A percentile compares a stretch with the other conserved stretches of the same genome.
Conservation (phyloP, 2,888 invertebrate species). For the Temnothorax ravouxi region DNA sequence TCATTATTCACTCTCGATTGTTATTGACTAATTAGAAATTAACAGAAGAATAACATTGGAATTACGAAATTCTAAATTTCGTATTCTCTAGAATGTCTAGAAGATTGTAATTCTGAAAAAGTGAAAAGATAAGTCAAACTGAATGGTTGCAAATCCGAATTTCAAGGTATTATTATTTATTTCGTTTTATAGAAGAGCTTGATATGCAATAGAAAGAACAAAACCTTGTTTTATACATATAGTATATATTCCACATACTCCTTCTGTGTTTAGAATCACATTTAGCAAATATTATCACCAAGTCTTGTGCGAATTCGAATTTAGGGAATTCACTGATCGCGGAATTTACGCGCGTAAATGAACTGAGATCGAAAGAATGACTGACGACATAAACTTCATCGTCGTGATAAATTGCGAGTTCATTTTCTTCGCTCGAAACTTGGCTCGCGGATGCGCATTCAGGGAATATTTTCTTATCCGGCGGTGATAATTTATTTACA, state of each 20-base stretch:
- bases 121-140: neutral
- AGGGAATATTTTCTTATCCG: conserved; percentile 17
- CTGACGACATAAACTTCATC: conserved; percentile 21
- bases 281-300: neutral
- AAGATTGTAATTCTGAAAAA: neutral
- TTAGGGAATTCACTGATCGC: neutral
- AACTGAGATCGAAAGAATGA: neutral
- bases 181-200: neutral
- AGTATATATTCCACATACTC: neutral
- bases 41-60: neutral
- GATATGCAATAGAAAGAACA: neutral
- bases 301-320: neutral
- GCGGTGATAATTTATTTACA: neutral
- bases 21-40: conserved; percentile 5
- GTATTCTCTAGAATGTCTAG: neutral
- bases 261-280: neutral
- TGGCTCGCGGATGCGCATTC: neutral
- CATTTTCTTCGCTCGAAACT: neutral
- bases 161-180: neutral
- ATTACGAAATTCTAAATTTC: neutral
- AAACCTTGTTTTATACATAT: neutral
- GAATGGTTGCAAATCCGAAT: neutral
- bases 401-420: neutral
- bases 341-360: neutral
- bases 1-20: neutral